Evolutionary conservation across 2,113 vertebrate genomes (phyloP), one percentile per base, ranked within the genome.

Genomic region (Leiothrix lutea): DNA sequence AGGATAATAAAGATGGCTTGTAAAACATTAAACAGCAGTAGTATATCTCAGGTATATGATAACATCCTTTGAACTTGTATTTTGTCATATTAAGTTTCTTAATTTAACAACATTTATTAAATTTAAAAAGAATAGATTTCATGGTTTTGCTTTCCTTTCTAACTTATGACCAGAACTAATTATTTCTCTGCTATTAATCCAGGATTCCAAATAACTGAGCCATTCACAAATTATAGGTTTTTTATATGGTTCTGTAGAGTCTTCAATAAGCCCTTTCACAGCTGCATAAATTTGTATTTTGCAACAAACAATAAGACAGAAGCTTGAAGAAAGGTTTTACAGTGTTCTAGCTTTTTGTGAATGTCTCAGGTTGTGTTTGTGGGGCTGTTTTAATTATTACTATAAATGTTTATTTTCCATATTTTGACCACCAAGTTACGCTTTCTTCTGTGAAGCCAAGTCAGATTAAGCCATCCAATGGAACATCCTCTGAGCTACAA

Each of bases 1-100:
- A 95, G 56, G 17, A 48, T 86, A 94, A 95, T 94, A 95, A 96
- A 97, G 7, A 92, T 91, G 58, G 61, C 48, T 95, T 92, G 80
- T 74, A 95, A 97, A 96, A 94, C 78, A 91, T 80, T 93, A 94
- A 97, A 86, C 6, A 90, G 74, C 17, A 90, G 45, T 25, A 71
- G 24, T 72, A 56, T 70, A 86, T 86, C 74, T 93, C 92, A 83
- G 42, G 28, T 91, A 48, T 62, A 87, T 50, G 88, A 94, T 93
- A 92, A 77, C 20, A 91, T 57, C 17, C 61, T 28, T 26, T 78
- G 90, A 95, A 88, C 29, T 93, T 93, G n/a, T 22, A 54, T 89
- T 92, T 94, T 84, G 26, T 85, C 26, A 58, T 67, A 88, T 78
- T 19, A 83, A 82, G 20, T 78, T 75, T 85, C 35, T 92, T 57